Evolutionary conservation across 2,797 vertebrate species (phyloP), one percentile per base, ranked within the genome.

Genomic region (Schizothorax lantsangensis): DNA sequence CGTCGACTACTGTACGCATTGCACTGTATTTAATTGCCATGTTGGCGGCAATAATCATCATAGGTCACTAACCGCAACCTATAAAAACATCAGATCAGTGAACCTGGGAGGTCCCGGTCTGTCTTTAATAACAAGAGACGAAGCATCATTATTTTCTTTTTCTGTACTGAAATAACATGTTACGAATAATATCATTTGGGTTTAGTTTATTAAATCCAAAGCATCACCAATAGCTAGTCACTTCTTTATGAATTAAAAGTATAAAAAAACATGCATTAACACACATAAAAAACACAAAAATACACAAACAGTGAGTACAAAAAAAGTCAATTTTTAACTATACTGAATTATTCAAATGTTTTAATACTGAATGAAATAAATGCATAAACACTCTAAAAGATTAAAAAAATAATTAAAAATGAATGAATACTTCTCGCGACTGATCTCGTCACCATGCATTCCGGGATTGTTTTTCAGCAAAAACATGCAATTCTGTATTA

Each of bases 91-190:
- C 52, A 47, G 84, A 80, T 85, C 38, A 72, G 38, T 80, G 12
- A 80, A 79, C n/a, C 52, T n/a, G 66, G 38, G 77, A 85, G 77
- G 66, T 71, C 19, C 47, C 5, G 52, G 52, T 59, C 68, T 79
- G 84, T 85, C 38, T 80, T n/a, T 85, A 79, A 80, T 79, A 85
- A 77, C 72, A 75, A 79, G 62, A 33, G 49, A 85, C 9, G 26
- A 47, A 47, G 54, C 38, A 64, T 75, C 26, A 2, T 54, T 54
- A 26, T 59, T 30, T 21, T 59, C 8, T 59, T 45, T 43, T 79
- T 79, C 23, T 43, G 36, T 11, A 57, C 47, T 69, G 21, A 45
- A 84, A 84, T 75, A 64, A 45, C 54, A 75, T 57, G 52, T 72
- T 57, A 54, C 36, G 9, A 49, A 38, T 33, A 17, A 47, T n/a